Evolutionary conservation across 2,888 invertebrate species (phyloP).

Genomic region (Ferrisia virgata): DNA sequence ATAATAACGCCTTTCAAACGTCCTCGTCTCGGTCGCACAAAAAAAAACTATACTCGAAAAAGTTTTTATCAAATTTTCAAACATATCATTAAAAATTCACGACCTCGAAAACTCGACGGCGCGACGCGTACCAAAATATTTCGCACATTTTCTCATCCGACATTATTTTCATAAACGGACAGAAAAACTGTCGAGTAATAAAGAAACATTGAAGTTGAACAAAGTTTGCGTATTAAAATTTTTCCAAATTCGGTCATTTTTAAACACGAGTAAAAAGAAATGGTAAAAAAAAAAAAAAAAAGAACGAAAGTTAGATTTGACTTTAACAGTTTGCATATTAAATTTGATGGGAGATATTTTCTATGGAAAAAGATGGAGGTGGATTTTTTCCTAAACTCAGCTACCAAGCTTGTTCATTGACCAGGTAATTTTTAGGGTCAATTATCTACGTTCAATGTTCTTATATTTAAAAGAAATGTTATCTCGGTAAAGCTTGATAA

Average conservation of each 20-base stretch:
- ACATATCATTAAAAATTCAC: conserved; percentile 5
- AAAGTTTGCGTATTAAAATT: not conserved
- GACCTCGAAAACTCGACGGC: not conserved
- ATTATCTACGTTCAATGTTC: too few relatives aligned
- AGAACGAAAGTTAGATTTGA: too few relatives aligned
- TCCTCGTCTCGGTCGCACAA: not conserved
- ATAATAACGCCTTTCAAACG: not conserved
- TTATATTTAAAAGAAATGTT: too few relatives aligned
- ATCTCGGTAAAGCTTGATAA: not conserved
- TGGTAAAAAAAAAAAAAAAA: too few relatives aligned
- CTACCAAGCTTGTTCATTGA: too few relatives aligned
- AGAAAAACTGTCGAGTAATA: not conserved
- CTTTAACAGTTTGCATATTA: too few relatives aligned
- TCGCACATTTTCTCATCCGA: not conserved
- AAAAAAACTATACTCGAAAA: not conserved
- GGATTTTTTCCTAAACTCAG: too few relatives aligned
- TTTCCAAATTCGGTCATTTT: not conserved
- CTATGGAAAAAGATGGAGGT: too few relatives aligned
- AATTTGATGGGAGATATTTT: too few relatives aligned
- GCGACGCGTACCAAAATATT: not conserved
- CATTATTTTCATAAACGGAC: not conserved
- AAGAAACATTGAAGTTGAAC: not conserved
- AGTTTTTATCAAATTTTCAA: not conserved
- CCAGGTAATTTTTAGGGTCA: too few relatives aligned
- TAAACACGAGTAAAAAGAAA: too few relatives aligned